Base-by-base conservation (phyloP, 1,140 invertebrate species). In the Caenorhabditis inopinata region DNA sequence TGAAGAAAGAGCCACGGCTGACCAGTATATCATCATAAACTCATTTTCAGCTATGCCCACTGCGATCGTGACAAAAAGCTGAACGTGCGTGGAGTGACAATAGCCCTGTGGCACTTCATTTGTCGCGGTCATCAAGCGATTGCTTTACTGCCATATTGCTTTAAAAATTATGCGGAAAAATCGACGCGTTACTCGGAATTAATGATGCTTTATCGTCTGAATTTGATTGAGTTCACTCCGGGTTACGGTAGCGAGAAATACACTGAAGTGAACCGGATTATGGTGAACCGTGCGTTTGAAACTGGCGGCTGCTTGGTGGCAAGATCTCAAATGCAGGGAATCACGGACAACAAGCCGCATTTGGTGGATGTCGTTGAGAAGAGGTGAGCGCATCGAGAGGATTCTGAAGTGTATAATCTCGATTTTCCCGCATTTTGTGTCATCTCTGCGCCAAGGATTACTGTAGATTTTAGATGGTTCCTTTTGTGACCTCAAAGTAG, bases 31-130 rank as follows among this genome's bases (percentile, higher is more conserved):
- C 38, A 42, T 7, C 14, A 42, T 42, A 42, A 7, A 42, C 38
- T 7, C 14, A n/a, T 35, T 75, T 47, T 21, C 74, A 75, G 74
- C 9, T 75, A 75, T 45, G 47, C 45, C 11, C 62, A 49, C 21
- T 48, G 49, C 32, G 81, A 82, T 47, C 48, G 68, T 73, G 81
- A 74, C 49, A 51, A 74, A 21, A 51, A 76, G 7, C 74, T 82
- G 12, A 79, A 74, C 47, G 81, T 82, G 0, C 62, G 81, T 0
- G 81, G 81, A 0, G 81, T 82, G 12, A 79, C 81, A 9, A 74
- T 82, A n/a, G 81, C 81, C 32, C 81, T 82, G 4, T 82, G 81
- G 81, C 73, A 82, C 47, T 82, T 82, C 68, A 80, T 82, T 21
- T 80, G 62, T 25, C 62, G 78, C 14, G 81, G 81, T n/a, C 81